Evolutionary conservation across 2,888 invertebrate genomes (phyloP).

Genomic region (Dioctria rufipes): DNA sequence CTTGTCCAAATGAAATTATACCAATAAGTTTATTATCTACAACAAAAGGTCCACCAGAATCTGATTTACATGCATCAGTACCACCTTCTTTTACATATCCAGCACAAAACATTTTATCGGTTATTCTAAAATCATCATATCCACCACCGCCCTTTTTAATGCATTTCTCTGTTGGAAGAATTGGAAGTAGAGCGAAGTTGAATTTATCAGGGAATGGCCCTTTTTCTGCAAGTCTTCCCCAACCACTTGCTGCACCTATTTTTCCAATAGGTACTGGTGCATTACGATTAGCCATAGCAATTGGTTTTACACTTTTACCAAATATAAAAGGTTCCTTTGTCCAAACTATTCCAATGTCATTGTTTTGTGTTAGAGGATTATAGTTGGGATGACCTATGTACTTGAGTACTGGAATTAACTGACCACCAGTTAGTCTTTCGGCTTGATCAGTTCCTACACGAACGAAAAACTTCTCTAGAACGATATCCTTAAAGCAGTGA

Average conservation of each 20-base stretch:
- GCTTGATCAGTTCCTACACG: conserved; percentile 48
- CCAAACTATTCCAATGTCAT: conserved; percentile 73
- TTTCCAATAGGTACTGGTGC: conserved; percentile 16
- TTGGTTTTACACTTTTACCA: conserved; percentile 66
- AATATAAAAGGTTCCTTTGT: conserved; percentile 70
- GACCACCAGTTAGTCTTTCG: not conserved
- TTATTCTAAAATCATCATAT: conserved; percentile 63
- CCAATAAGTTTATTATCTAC: conserved; percentile 46
- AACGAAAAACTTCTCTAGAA: conserved; percentile 15
- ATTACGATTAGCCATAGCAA: conserved; percentile 60
- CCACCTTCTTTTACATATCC: conserved; percentile 71
- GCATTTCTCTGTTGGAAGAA: conserved; percentile 64
- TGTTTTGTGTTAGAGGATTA: conserved; percentile 64
- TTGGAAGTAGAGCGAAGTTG: conserved; percentile 25
- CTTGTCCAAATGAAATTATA: conserved; percentile 51
- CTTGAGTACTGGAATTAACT: conserved; percentile 11
- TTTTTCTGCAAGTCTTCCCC: conserved; percentile 51
- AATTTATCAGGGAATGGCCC: conserved; percentile 20
- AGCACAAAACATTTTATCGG: conserved; percentile 73
- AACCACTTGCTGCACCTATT: conserved; percentile 53
- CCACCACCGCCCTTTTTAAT: conserved; percentile 34
- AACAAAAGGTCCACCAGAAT: conserved; percentile 53
- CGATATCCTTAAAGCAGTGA: conserved; percentile 59
- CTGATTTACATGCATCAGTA: conserved; percentile 47
- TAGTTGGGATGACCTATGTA: conserved; percentile 51